A percentile compares a stretch with the other conserved stretches of the same genome.
Evolutionary conservation across 2,888 invertebrate species (phyloP).

Genomic region (Cepaea hortensis): DNA sequence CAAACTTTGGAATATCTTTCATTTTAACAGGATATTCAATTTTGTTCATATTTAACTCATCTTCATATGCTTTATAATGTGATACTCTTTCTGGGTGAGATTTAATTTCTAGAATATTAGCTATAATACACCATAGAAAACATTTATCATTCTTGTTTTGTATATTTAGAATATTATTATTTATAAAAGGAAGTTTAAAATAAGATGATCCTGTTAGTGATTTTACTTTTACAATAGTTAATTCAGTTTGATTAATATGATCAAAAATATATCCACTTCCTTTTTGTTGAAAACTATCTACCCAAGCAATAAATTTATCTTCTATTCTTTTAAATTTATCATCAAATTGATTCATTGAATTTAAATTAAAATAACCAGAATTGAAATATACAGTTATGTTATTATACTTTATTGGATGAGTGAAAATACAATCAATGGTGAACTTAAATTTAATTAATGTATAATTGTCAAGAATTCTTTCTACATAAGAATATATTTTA

Average conservation of each 20-base stretch:
- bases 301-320: slow-evolving; percentile 2
- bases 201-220: slow-evolving; percentile 11
- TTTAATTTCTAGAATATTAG: background rate
- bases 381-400: too few species aligned
- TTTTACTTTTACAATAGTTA: background rate
- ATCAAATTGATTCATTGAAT: slow-evolving; percentile 21
- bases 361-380: slow-evolving; percentile 5
- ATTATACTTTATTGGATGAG: too few species aligned
- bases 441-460: too few species aligned
- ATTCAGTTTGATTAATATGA: background rate
- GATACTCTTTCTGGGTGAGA: background rate
- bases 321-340: slow-evolving; percentile 17
- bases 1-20: too few species aligned
- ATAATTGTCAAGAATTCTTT: too few species aligned
- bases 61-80: background rate
- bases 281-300: slow-evolving; percentile 17
- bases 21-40: too few species aligned
- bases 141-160: slow-evolving; percentile 6
- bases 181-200: slow-evolving; percentile 19
- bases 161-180: background rate
- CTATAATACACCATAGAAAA: slow-evolving; percentile 14
- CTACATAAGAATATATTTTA: too few species aligned
- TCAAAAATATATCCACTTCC: background rate
- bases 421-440: too few species aligned
- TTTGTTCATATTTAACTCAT: background rate